Base-by-base conservation (phyloP, 2,888 invertebrate species). In the Drosophila ustulata region DNA sequence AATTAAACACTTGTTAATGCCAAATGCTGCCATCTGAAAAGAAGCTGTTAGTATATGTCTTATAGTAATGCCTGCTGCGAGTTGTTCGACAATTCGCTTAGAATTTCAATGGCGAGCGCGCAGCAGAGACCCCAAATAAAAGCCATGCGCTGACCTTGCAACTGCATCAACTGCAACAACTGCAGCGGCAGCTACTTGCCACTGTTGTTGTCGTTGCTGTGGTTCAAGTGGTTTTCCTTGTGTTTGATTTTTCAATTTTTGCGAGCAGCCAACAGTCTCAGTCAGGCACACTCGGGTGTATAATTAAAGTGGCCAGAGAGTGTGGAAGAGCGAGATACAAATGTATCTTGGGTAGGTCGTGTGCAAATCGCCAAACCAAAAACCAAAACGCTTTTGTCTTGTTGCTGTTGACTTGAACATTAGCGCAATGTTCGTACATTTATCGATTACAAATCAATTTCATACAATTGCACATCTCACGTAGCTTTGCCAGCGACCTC, bases 221-320 rank as follows among this genome's bases (percentile, higher is more conserved):
- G 69, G 75, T 66, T 78, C 70, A 66, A 89, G 91, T 91, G 88
- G 90, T 91, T 91, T 91, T 91, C 91, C 90, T 91, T 91, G 90
- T 91, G 78, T 90, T 90, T 89, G 87, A 87, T 91, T 91, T 90
- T 81, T 75, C 69, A 80, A 78, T 84, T 56, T 45, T 56, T 56
- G 50, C 25, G 26, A 34, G 26, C 34, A 37, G 26, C 8, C 13
- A 13, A 13, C 37, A 5, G 37, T 9, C 9, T 0, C 6, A 39
- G n/a, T 18, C 39, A 41, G 18, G 13, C 39, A 37, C 18, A 18
- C 18, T 18, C 18, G 18, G 56, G 51, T 66, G 64, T 71, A 78
- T 81, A 75, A 80, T 81, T 81, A 80, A 80, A 81, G 59, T 73
- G 79, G 63, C 61, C 70, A 67, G 66, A 45, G 25, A 45, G 45